Evolutionary conservation across 2,888 invertebrate genomes (phyloP), one percentile per base, ranked within the genome.

Genomic region (Diogma glabrata): DNA sequence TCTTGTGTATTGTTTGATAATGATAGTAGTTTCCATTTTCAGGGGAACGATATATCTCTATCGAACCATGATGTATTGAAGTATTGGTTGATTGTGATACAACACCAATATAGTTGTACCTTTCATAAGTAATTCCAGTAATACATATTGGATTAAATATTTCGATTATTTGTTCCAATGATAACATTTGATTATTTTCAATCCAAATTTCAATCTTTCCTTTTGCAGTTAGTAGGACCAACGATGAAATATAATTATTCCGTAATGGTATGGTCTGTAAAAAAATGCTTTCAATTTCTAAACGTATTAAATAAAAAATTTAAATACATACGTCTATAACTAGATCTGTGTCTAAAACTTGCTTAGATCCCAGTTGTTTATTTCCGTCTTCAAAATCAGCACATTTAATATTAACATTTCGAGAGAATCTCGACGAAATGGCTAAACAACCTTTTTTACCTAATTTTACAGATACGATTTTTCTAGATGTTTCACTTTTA

Each of bases 1-100:
- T 60, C 7, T 67, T 57, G 12, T 64, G 57, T n/a, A 75, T 59
- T 16, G 61, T 62, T 61, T 75, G 73, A 50, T 64, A 61, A 4
- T 30, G 45, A 14, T 45, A 23, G 23, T 23, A 45, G 9, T 9
- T 23, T 45, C 16, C 30, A 30, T 47, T 30, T 47, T 47, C 10
- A 8, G 30, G 20, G 7, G 30, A 28, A 19, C 63, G 63, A 54
- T 63, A 69, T 43, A 69, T 63, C 19, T 63, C 60, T 4, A 69
- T 56, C 4, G 57, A 54, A 1, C 61, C 61, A 33, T 55, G 49
- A 28, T 60, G 57, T 43, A 62, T 52, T 0, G 60, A 54, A 23
- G 55, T 60, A 16, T 54, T 53, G 51, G 47, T 53, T 22, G 40
- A 54, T 50, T 53, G 56, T 9, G 51, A 57, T 28, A 63, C 50